Evolutionary conservation across 2,797 vertebrate species (phyloP).

Genomic region (Acrocephalus scirpaceus): DNA sequence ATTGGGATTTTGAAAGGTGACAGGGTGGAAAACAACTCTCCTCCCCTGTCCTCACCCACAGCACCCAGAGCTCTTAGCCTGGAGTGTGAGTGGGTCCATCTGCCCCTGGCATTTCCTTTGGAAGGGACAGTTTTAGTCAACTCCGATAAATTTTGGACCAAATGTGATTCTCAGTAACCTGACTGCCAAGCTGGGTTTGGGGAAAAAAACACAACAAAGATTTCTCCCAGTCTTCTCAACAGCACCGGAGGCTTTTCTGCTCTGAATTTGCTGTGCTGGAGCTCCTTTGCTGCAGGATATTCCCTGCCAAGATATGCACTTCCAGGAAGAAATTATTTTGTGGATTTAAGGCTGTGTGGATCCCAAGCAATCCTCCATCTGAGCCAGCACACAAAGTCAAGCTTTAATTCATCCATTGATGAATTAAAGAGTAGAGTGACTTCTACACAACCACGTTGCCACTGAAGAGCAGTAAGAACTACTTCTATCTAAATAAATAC

Average conservation of each 20-base stretch:
- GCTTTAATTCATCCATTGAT: neutral
- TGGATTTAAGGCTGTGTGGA: neutral
- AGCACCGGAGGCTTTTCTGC: neutral
- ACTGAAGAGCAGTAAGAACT: neutral
- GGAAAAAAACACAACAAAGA: neutral
- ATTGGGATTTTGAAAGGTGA: neutral
- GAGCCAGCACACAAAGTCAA: neutral
- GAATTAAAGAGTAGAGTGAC: neutral
- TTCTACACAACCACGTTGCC: neutral
- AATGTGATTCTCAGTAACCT: neutral
- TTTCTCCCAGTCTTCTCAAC: neutral
- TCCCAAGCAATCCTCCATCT: neutral
- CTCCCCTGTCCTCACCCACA: neutral
- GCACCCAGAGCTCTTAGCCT: neutral
- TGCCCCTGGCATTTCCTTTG: neutral
- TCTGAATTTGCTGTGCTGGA: neutral
- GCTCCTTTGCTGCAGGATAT: neutral
- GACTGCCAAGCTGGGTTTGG: neutral
- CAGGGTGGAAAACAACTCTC: neutral
- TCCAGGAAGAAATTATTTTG: neutral
- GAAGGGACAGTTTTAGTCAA: neutral
- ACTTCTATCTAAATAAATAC: neutral
- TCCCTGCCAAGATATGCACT: neutral
- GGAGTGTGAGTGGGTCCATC: neutral
- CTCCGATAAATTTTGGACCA: neutral